Evolutionary conservation across 64 coral and sea anemone species (phyloP).

Genomic region (Montipora foliosa): DNA sequence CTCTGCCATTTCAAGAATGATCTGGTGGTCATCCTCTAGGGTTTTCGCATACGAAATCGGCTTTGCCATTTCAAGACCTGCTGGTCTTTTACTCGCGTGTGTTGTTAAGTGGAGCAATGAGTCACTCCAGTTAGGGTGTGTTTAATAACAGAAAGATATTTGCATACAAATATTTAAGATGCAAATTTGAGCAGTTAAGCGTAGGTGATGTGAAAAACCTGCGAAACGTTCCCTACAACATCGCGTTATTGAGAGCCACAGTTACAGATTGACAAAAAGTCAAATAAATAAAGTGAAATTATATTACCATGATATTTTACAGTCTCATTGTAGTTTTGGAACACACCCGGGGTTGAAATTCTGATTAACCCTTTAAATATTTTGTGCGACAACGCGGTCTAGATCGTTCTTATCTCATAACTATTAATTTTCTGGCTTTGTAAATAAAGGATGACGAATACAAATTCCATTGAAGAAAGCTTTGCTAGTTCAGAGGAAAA

Average conservation of each 20-base stretch:
- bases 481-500: no score
- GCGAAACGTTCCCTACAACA: not conserved
- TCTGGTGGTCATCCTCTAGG: conserved; percentile 21
- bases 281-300: not conserved
- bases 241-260: no score
- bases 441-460: not conserved
- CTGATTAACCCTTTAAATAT: not conserved
- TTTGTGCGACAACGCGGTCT: not conserved
- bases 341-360: not conserved
- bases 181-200: not conserved
- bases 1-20: conserved; percentile 58
- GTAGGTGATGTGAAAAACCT: not conserved
- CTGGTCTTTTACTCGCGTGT: not conserved
- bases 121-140: not conserved
- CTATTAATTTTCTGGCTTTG: not conserved
- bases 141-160: not conserved
- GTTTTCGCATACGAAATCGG: not conserved
- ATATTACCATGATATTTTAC: not conserved
- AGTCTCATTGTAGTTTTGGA: not conserved
- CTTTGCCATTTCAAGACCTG: conserved; percentile 23
- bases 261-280: not conserved
- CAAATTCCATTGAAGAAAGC: not conserved
- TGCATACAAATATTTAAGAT: not conserved
- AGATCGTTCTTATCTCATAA: not conserved
- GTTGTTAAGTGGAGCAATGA: not conserved